A percentile compares a stretch with the other conserved stretches of the same genome.
Conservation (phyloP, 2,888 invertebrate genomes). For the Diplolepis rosae region DNA sequence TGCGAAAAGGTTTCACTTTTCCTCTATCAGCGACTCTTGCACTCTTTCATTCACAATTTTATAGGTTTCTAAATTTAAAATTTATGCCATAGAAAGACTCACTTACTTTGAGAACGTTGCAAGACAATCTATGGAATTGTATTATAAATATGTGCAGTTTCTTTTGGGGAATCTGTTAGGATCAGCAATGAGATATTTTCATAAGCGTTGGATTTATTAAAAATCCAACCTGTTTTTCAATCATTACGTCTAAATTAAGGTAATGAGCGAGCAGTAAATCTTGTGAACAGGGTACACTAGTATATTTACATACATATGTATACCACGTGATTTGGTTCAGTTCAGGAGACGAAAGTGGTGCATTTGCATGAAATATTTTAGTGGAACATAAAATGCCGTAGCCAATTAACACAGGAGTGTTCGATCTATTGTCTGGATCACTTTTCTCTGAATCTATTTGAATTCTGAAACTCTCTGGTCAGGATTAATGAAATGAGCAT, state of each 20-base stretch:
- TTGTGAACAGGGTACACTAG: constrained; percentile 46
- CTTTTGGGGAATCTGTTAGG: too few species aligned
- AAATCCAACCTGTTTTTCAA: constrained; percentile 59
- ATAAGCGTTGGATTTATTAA: constrained; percentile 52
- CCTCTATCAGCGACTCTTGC: not conserved
- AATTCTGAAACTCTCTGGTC: not conserved
- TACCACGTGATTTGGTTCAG: constrained; percentile 35
- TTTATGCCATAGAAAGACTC: not conserved
- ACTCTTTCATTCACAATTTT: not conserved
- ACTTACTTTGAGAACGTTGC: not conserved
- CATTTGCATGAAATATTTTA: constrained; percentile 71
- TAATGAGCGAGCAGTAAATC: constrained; percentile 71
- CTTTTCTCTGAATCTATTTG: not conserved
- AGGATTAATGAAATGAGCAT: not conserved
- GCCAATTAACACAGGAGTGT: constrained; percentile 68
- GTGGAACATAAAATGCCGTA: constrained; percentile 67
- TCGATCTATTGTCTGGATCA: constrained; percentile 49
- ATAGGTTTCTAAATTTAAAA: not conserved
- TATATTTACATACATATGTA: constrained; percentile 39
- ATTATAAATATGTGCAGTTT: too few species aligned
- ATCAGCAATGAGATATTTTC: not conserved
- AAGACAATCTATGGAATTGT: too few species aligned
- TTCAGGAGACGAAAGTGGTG: too few species aligned
- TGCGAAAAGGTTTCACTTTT: constrained; percentile 32
- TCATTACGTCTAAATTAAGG: constrained; percentile 71